A percentile compares a stretch with the other conserved stretches of the same genome.
phyloP scores from a whole-genome alignment of 2,888 invertebrate species.

The Heliconius hortense region DNA sequence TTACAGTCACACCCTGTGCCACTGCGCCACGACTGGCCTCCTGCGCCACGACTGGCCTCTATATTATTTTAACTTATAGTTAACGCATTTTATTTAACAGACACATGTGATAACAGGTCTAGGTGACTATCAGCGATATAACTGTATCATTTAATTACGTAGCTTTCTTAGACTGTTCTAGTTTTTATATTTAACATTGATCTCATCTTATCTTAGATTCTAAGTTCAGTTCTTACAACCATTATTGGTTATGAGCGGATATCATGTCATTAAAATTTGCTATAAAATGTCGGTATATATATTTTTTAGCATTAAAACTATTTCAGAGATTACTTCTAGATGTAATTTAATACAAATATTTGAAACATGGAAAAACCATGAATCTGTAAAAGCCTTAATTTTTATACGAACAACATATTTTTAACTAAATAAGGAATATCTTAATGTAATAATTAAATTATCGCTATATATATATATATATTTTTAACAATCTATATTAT shows the following conservation, averaged over 20 bases:
- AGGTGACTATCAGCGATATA: conserved; percentile 29
- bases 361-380: not conserved
- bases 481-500: no score
- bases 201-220: conserved; percentile 36
- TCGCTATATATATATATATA: no score
- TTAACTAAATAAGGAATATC: no score
- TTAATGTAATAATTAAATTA: no score
- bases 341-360: not conserved
- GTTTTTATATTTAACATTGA: conserved; percentile 42
- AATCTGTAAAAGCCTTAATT: not conserved
- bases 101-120: conserved; percentile 27
- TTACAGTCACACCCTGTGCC: no score
- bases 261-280: conserved; percentile 21
- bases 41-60: no score
- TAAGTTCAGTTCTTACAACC: conserved; percentile 31
- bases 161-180: conserved; percentile 39
- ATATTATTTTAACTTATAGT: no score
- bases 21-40: no score
- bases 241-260: conserved; percentile 30
- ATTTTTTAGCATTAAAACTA: not conserved
- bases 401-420: no score
- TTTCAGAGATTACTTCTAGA: not conserved
- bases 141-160: conserved; percentile 45
- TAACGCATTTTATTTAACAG: not conserved
- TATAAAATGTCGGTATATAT: conserved; percentile 3